Percentiles rank a stretch among this genome's conserved stretches.
These are phyloP conservation scores for Zootoca vivipara DNA, from an alignment of 2,113 vertebrate species.

Conservation along the genomic window DNA sequence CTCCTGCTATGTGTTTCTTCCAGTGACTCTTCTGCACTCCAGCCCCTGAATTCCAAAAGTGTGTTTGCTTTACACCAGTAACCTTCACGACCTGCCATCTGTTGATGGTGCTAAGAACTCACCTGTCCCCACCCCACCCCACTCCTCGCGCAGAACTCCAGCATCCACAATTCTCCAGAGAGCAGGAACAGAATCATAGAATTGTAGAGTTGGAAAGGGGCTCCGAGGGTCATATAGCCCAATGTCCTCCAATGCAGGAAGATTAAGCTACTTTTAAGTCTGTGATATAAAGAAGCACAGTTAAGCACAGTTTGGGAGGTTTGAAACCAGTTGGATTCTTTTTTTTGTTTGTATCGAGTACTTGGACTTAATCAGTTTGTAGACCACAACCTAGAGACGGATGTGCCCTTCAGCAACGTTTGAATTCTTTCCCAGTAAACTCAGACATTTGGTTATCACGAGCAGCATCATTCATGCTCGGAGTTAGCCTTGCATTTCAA, in stretches of 20 bases:
- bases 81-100: not conserved
- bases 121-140: not conserved
- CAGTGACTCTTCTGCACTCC: too few species aligned
- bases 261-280: not conserved
- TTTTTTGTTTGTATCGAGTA: not conserved
- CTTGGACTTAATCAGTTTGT: not conserved
- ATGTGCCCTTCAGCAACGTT: not conserved
- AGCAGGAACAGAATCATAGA: not conserved
- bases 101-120: not conserved
- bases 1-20: not conserved
- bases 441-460: too few species aligned
- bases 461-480: not conserved
- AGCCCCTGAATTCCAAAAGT: not conserved
- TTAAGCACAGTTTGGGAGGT: not conserved
- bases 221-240: not conserved
- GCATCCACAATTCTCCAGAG: not conserved
- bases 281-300: not conserved
- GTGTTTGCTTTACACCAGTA: not conserved
- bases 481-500: not conserved
- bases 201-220: too few species aligned
- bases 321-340: not conserved
- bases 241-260: not conserved
- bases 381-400: not conserved
- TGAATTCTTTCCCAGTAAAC: not conserved
- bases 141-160: not conserved